Evolutionary conservation across 2,113 vertebrate species (phyloP).

Genomic region (Thymallus thymallus): DNA sequence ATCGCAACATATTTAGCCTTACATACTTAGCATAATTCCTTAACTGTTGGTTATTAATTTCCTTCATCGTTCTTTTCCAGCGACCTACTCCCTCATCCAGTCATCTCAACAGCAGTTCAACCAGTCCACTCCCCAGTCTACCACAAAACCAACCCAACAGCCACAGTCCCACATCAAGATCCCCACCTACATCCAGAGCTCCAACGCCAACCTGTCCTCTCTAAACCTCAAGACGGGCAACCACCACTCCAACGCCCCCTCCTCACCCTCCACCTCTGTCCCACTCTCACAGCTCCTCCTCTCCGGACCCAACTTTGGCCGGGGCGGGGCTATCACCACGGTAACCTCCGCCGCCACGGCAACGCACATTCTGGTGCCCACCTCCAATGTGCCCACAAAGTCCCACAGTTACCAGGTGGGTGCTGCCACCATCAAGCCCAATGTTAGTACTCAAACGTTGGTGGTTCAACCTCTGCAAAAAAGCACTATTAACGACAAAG

Average conservation of each 20-base stretch:
- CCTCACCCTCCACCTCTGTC: conserved; percentile 69
- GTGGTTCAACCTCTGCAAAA: conserved; percentile 93
- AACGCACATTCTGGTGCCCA: conserved; percentile 69
- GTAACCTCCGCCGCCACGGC: conserved; percentile 56
- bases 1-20: neutral
- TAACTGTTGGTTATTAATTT: neutral
- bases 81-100: conserved; percentile 82
- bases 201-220: conserved; percentile 52
- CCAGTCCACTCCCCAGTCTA: conserved; percentile 68
- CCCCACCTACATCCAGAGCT: conserved; percentile 65
- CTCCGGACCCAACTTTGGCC: conserved; percentile 80
- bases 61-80: conserved; percentile 51
- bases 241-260: conserved; percentile 50
- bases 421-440: conserved; percentile 80
- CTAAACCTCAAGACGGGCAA: conserved; percentile 61
- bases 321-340: conserved; percentile 65
- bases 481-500: conserved; percentile 35
- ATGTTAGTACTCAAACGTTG: conserved; percentile 83
- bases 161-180: conserved; percentile 77
- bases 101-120: conserved; percentile 32
- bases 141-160: conserved; percentile 32
- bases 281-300: conserved; percentile 87
- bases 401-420: conserved; percentile 77
- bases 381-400: conserved; percentile 58
- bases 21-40: neutral